Evolutionary conservation across 2,888 invertebrate genomes (phyloP).

Genomic region (Idaea biselata): DNA sequence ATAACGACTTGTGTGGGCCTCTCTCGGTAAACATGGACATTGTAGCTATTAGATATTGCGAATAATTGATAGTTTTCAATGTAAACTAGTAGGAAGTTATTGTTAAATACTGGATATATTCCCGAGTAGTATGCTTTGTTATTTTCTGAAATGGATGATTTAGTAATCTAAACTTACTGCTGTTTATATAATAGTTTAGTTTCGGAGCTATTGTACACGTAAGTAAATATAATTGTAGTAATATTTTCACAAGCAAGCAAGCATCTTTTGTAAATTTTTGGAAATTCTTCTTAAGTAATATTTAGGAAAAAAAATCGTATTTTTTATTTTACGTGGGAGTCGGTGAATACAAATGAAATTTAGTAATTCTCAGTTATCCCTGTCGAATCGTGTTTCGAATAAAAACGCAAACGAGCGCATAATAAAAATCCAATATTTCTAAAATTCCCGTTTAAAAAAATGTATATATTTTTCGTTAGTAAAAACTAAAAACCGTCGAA

Average conservation of each 20-base stretch:
- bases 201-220: too few species aligned
- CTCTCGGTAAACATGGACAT: not conserved
- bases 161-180: too few species aligned
- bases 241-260: too few species aligned
- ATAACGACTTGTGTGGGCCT: conserved; percentile 14
- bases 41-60: not conserved
- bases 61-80: not conserved
- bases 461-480: not conserved
- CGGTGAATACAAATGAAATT: too few species aligned
- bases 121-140: not conserved
- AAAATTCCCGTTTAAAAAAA: conserved; percentile 21
- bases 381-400: not conserved
- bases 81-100: not conserved
- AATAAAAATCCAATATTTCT: conserved; percentile 1
- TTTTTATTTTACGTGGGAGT: too few species aligned
- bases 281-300: too few species aligned
- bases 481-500: conserved; percentile 5
- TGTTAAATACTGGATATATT: not conserved
- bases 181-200: too few species aligned
- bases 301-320: too few species aligned
- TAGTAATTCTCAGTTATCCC: conserved; percentile 5
- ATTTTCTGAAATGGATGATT: not conserved
- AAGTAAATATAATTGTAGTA: too few species aligned
- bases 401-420: not conserved
- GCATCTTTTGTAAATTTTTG: too few species aligned